A percentile compares a stretch with the other conserved stretches of the same genome.
Conservation (phyloP, 2,113 vertebrate genomes). For the Pachypanchax playfairii region DNA sequence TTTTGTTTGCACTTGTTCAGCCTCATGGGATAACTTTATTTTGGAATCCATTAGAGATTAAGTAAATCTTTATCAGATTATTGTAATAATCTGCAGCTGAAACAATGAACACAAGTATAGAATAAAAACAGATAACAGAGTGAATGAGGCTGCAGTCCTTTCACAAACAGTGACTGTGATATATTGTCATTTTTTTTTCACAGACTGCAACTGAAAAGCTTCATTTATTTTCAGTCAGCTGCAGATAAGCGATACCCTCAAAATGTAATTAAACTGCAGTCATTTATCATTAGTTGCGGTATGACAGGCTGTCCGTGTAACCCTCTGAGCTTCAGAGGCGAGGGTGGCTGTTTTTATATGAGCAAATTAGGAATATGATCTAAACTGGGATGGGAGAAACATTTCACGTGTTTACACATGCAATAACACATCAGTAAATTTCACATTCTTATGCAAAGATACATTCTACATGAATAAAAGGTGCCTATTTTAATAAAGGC, state of each 20-base stretch:
- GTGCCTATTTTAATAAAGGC: too few species aligned
- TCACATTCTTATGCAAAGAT: too few species aligned
- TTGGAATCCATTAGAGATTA: slow-evolving; percentile 58
- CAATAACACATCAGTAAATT: too few species aligned
- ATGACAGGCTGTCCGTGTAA: slow-evolving; percentile 49
- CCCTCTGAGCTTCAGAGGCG: slow-evolving; percentile 25
- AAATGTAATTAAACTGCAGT: slow-evolving; percentile 69
- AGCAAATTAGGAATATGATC: not conserved
- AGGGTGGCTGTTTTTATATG: slow-evolving; percentile 7
- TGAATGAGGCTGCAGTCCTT: slow-evolving; percentile 9
- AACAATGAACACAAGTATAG: slow-evolving; percentile 39
- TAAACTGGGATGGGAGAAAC: too few species aligned
- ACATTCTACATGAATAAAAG: too few species aligned
- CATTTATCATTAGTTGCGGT: slow-evolving; percentile 70
- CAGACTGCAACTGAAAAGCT: slow-evolving; percentile 31
- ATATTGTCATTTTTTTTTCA: slow-evolving; percentile 32
- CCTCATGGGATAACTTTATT: slow-evolving; percentile 39
- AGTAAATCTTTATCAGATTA: slow-evolving; percentile 59
- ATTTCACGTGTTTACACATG: too few species aligned
- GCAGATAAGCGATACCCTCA: slow-evolving; percentile 50
- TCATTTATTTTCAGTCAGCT: slow-evolving; percentile 42
- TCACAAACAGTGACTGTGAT: slow-evolving; percentile 41
- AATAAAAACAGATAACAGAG: slow-evolving; percentile 36
- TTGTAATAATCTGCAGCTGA: slow-evolving; percentile 57
- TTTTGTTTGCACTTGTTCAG: slow-evolving; percentile 9